Conservation (phyloP, 2,113 vertebrate species). For the Paratilapia polleni region DNA sequence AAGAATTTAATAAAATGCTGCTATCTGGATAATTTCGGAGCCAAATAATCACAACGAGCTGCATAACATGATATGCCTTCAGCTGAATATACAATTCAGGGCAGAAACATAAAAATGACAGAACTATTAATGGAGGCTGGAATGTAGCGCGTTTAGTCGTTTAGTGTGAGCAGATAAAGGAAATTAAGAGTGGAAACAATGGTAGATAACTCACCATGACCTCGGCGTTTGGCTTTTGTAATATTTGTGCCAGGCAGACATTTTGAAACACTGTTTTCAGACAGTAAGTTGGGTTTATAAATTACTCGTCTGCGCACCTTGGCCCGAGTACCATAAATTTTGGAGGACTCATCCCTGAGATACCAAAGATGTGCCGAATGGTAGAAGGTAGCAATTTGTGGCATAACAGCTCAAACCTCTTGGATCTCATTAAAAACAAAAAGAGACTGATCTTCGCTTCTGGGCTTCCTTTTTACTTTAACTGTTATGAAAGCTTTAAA, state of each 20-base stretch:
- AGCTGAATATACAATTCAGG: background rate
- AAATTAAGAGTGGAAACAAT: background rate
- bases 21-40: no score
- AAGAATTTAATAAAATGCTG: no score
- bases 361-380: constrained; percentile 30
- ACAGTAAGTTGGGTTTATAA: background rate
- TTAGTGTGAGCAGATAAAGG: background rate
- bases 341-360: constrained; percentile 18
- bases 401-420: constrained; percentile 32
- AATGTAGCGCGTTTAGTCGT: background rate
- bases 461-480: background rate
- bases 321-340: constrained; percentile 59
- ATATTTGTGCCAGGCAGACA: background rate
- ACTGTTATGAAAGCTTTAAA: background rate
- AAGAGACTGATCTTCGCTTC: background rate
- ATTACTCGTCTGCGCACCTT: constrained; percentile 12
- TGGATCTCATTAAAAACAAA: background rate
- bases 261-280: constrained; percentile 3
- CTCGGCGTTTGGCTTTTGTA: background rate
- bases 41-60: no score
- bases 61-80: no score
- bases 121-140: background rate
- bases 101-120: no score
- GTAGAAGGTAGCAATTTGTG: constrained; percentile 8
- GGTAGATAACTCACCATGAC: constrained; percentile 60